Percentiles rank a stretch among this genome's conserved stretches.
phyloP scores from a whole-genome alignment of 2,113 vertebrate species.

The Eolophus roseicapilla region DNA sequence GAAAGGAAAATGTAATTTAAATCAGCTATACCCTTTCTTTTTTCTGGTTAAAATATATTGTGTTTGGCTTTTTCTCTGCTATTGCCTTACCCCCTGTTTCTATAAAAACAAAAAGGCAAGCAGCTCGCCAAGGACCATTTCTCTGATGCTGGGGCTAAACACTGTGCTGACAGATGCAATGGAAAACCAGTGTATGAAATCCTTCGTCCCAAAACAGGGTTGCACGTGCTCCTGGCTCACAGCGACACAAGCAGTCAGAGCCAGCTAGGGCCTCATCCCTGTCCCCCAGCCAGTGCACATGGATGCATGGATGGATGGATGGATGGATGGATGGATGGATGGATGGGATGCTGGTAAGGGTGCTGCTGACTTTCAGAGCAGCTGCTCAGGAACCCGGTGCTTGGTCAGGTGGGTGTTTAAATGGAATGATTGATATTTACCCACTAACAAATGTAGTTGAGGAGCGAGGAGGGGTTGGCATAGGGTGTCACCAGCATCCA shows the following conservation, averaged over 20 bases:
- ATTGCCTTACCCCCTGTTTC: background rate
- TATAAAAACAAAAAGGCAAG: background rate
- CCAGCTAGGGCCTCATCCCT: accelerated
- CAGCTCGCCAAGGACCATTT: background rate
- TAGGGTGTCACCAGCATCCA: background rate
- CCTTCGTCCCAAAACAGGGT: background rate
- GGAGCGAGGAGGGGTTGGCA: background rate
- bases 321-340: no score
- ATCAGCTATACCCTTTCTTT: background rate
- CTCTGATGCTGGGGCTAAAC: background rate
- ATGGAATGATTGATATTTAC: background rate
- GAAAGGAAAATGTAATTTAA: background rate
- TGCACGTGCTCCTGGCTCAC: accelerated
- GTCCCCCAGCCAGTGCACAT: accelerated
- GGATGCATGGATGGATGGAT: background rate
- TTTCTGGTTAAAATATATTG: background rate
- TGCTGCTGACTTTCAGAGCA: background rate
- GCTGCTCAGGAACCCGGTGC: background rate
- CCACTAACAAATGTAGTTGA: accelerated
- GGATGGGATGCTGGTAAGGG: background rate
- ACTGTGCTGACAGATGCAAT: background rate
- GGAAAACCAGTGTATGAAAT: accelerated
- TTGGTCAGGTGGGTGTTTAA: accelerated
- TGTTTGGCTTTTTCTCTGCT: background rate
- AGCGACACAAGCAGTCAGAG: accelerated